Evolutionary conservation across 2,113 vertebrate species (phyloP).

Genomic region (Gila orcuttii): DNA sequence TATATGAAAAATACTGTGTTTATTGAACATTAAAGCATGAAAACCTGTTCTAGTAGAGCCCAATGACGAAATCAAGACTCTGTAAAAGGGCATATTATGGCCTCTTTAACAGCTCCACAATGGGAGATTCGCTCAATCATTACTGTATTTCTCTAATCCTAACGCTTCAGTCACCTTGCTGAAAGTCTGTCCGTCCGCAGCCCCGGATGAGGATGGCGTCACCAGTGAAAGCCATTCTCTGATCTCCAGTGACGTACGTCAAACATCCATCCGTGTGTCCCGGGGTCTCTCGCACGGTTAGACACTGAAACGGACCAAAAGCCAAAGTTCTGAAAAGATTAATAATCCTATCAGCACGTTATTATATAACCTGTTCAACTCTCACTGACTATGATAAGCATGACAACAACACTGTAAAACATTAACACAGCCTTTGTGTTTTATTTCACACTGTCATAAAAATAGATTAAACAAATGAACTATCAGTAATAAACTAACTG

Average conservation of each 20-base stretch:
- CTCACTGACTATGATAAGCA: not conserved
- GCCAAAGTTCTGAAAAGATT: not conserved
- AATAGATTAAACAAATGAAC: not conserved
- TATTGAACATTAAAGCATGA: too few relatives aligned
- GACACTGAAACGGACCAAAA: slow-evolving; percentile 62
- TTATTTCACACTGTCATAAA: not conserved
- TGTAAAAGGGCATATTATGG: too few relatives aligned
- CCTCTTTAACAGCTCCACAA: too few relatives aligned
- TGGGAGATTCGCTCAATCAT: too few relatives aligned
- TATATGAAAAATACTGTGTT: too few relatives aligned
- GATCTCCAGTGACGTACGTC: slow-evolving; percentile 78
- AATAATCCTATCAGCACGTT: not conserved
- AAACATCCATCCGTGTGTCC: slow-evolving; percentile 90
- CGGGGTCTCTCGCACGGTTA: slow-evolving; percentile 82
- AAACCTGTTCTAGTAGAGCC: too few relatives aligned
- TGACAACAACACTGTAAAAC: not conserved
- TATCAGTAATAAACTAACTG: not conserved
- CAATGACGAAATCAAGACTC: too few relatives aligned
- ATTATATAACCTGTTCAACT: not conserved
- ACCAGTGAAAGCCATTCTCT: slow-evolving; percentile 88
- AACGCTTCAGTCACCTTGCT: slow-evolving; percentile 77
- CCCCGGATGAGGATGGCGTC: slow-evolving; percentile 87
- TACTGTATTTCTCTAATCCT: too few relatives aligned
- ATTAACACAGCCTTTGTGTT: not conserved
- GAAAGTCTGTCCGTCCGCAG: slow-evolving; percentile 91